Evolutionary conservation across 2,888 invertebrate genomes (phyloP).

Genomic region (Thymelicus lineola): DNA sequence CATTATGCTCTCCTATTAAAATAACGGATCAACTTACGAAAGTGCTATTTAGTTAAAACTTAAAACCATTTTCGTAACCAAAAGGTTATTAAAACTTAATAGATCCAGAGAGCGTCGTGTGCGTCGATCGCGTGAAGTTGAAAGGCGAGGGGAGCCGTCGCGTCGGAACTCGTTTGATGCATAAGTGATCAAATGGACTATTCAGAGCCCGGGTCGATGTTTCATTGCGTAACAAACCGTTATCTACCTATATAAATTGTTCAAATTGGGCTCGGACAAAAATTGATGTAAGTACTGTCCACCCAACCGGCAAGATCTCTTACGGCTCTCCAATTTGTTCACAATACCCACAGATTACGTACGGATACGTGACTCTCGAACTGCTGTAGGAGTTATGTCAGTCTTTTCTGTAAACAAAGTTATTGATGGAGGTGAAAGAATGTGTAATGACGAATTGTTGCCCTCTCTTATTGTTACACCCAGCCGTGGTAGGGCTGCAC

Average conservation of each 20-base stretch:
- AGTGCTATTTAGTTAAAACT: constrained; percentile 7
- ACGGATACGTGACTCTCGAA: constrained; percentile 62
- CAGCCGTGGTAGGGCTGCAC: neutral
- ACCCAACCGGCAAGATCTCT: constrained; percentile 54
- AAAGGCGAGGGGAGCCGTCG: constrained; percentile 45
- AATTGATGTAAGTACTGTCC: constrained; percentile 60
- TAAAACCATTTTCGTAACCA: constrained; percentile 4
- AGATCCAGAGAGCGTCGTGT: constrained; percentile 28
- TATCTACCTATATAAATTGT: constrained; percentile 58
- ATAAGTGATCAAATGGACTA: constrained; percentile 76
- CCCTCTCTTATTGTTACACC: neutral
- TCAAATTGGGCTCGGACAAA: constrained; percentile 76
- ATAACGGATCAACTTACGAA: constrained; percentile 13
- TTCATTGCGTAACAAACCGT: constrained; percentile 78
- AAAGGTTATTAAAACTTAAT: constrained; percentile 33
- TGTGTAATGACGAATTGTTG: neutral
- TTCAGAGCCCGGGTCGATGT: constrained; percentile 69
- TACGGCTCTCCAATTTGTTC: constrained; percentile 52
- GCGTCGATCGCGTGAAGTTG: constrained; percentile 9
- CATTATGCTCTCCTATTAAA: neutral
- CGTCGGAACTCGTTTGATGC: constrained; percentile 78
- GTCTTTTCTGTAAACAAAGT: neutral
- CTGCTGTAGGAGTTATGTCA: constrained; percentile 62
- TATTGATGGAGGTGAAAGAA: constrained; percentile 21
- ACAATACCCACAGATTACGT: constrained; percentile 63